Conservation (phyloP, 2,113 vertebrate genomes). For the Tiliqua scincoides region DNA sequence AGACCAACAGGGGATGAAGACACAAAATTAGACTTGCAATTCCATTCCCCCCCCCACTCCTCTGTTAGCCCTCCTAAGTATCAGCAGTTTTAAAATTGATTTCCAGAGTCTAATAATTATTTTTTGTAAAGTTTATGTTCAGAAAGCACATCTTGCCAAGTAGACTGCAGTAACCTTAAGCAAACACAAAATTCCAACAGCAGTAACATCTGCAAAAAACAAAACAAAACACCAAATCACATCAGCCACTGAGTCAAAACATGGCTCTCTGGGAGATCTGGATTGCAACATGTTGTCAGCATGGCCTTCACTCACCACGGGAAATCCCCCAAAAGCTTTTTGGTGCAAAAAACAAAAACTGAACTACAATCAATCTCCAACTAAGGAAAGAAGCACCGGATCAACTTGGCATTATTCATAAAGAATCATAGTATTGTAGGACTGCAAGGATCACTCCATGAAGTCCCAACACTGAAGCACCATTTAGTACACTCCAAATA, state of each 20-base stretch:
- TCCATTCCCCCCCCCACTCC: background rate
- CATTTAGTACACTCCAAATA: background rate
- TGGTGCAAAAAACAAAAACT: background rate
- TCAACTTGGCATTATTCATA: background rate
- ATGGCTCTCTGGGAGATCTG: conserved; percentile 28
- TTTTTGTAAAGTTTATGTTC: conserved; percentile 9
- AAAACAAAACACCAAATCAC: conserved; percentile 13
- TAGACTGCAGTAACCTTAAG: background rate
- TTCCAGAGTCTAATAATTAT: no score
- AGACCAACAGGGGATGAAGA: background rate
- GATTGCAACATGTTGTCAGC: background rate
- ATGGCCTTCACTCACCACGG: background rate
- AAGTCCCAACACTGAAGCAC: background rate
- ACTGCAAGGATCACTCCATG: background rate
- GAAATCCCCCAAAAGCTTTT: background rate
- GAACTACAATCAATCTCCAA: background rate
- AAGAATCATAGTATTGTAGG: background rate
- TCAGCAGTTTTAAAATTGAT: background rate
- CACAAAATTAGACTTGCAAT: background rate
- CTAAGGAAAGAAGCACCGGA: background rate
- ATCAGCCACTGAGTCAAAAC: conserved; percentile 38
- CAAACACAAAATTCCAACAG: conserved; percentile 29
- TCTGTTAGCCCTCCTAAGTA: background rate
- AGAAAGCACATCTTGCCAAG: conserved; percentile 24
- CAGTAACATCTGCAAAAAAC: conserved; percentile 44